A percentile compares a stretch with the other conserved stretches of the same genome.
phyloP scores from a whole-genome alignment of 2,888 invertebrate genomes.

The Apamea epomidion region DNA sequence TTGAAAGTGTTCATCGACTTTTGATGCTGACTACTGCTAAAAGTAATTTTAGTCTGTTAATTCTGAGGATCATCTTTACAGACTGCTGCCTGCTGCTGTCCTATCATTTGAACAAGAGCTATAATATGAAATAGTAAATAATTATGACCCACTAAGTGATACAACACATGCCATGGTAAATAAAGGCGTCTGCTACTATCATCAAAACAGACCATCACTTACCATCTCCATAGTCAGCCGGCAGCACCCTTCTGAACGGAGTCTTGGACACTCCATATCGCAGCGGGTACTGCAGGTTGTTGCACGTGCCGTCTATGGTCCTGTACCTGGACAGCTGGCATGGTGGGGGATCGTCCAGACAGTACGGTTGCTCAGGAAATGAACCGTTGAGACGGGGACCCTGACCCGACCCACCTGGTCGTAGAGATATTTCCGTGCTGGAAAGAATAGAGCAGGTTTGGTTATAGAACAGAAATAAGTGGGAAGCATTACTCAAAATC shows the following conservation, averaged over 20 bases:
- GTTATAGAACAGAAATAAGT: not conserved
- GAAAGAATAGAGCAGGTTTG: constrained; percentile 26
- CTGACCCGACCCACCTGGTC: constrained; percentile 78
- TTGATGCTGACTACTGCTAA: not conserved
- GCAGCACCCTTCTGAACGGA: constrained; percentile 94
- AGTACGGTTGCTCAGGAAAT: constrained; percentile 80
- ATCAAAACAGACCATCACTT: constrained; percentile 68
- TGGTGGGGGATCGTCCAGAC: constrained; percentile 71
- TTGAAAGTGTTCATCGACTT: not conserved
- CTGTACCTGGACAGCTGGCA: constrained; percentile 91
- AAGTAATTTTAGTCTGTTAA: not conserved
- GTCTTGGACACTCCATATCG: constrained; percentile 93
- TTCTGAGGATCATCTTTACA: no score
- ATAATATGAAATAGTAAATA: not conserved
- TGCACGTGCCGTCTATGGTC: constrained; percentile 94
- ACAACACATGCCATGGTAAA: not conserved
- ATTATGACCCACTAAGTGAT: no score
- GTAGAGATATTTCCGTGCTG: constrained; percentile 73
- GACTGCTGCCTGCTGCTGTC: no score
- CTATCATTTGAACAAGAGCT: not conserved
- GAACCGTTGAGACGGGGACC: constrained; percentile 80
- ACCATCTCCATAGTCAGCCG: constrained; percentile 95
- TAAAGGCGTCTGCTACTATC: not conserved
- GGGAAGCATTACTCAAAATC: not conserved
- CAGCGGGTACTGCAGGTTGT: constrained; percentile 92